phyloP scores from a whole-genome alignment of 2,797 vertebrate genomes.

The Ctenopoma multispine region DNA sequence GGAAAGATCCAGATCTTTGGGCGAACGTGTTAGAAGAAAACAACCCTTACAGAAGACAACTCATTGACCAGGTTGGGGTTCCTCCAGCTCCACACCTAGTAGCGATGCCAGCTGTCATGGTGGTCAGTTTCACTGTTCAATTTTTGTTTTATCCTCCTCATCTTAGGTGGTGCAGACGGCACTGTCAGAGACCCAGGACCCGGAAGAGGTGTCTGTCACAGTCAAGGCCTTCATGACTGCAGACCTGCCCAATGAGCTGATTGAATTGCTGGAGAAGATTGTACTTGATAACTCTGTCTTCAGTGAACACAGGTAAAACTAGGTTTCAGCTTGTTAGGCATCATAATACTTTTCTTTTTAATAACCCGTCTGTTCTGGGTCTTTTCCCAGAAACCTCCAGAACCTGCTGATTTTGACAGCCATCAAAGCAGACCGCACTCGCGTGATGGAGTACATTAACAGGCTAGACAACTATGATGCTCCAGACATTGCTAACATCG shows the following conservation, averaged over 20 bases:
- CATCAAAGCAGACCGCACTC: constrained; percentile 92
- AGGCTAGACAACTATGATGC: constrained; percentile 93
- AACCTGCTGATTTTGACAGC: constrained; percentile 94
- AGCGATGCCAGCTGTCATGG: neutral
- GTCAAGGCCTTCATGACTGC: constrained; percentile 93
- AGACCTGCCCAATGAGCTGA: constrained; percentile 90
- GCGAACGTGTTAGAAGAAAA: constrained; percentile 91
- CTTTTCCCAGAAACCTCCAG: constrained; percentile 89
- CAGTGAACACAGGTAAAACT: constrained; percentile 89
- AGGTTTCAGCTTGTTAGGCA: neutral
- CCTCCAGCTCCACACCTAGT: neutral
- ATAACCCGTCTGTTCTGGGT: neutral
- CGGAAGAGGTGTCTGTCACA: constrained; percentile 91
- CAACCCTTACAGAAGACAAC: constrained; percentile 89
- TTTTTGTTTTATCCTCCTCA: constrained; percentile 4
- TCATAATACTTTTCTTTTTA: neutral
- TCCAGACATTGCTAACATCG: constrained; percentile 92
- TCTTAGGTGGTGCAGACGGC: constrained; percentile 91
- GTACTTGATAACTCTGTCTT: constrained; percentile 93
- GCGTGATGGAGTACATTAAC: constrained; percentile 95
- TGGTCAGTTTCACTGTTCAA: neutral
- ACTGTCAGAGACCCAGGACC: constrained; percentile 90
- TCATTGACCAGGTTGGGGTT: constrained; percentile 90
- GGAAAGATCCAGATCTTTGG: constrained; percentile 93
- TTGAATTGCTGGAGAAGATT: constrained; percentile 91